Evolutionary conservation across 2,888 invertebrate genomes (phyloP).

Genomic region (Bombyx huttoni): DNA sequence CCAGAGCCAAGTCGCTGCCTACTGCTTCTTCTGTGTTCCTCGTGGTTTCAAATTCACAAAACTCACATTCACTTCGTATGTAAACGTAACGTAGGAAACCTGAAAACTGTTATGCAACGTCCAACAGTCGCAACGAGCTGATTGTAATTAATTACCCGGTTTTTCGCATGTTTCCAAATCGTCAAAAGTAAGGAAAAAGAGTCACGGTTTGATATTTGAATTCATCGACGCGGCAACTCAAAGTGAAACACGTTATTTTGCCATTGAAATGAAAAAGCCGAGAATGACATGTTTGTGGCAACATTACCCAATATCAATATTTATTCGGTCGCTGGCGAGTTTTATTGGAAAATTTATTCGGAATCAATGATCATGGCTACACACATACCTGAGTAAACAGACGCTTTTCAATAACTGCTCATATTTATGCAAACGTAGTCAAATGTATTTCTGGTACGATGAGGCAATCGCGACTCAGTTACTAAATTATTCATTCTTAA

Average conservation of each 20-base stretch:
- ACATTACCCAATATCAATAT: not conserved
- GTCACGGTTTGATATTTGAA: not conserved
- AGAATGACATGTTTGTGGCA: not conserved
- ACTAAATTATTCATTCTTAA: no score
- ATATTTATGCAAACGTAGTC: not conserved
- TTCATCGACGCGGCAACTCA: not conserved
- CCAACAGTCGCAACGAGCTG: no score
- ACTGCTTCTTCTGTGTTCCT: no score
- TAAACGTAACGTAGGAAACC: no score
- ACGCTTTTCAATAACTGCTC: not conserved
- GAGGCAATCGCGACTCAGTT: no score
- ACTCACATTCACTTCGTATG: no score
- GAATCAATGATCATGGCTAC: not conserved
- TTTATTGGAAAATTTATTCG: not conserved
- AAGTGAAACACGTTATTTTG: not conserved
- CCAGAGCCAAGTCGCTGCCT: no score
- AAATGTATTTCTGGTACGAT: no score
- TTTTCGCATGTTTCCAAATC: no score
- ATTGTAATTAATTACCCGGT: no score
- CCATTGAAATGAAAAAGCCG: not conserved
- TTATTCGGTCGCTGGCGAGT: not conserved
- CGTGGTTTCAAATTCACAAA: no score
- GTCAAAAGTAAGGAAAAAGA: not conserved
- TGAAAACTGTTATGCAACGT: no score
- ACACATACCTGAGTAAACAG: not conserved